Conservation (phyloP, 2,113 vertebrate genomes). For the Phylloscopus trochilus region DNA sequence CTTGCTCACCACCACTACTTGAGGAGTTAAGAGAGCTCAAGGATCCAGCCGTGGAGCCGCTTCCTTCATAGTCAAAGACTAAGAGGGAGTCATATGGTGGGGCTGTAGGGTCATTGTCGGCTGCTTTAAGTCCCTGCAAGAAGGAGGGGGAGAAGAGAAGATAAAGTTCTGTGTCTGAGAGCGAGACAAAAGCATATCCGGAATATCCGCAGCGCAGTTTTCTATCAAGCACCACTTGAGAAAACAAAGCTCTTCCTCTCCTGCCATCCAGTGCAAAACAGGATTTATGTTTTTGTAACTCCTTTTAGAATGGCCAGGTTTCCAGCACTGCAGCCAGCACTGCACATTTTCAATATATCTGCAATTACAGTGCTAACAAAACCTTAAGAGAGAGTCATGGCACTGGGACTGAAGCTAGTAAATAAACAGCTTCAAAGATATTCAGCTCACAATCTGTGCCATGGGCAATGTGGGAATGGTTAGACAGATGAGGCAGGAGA, state of each 20-base stretch:
- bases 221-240: not conserved
- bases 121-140: conserved; percentile 92
- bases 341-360: not conserved
- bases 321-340: not conserved
- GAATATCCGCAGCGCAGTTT: not conserved
- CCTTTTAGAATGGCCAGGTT: not conserved
- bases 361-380: not conserved
- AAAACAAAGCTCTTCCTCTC: not conserved
- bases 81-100: conserved; percentile 97
- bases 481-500: not conserved
- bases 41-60: conserved; percentile 94
- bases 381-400: not conserved
- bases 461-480: not conserved
- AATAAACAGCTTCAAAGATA: not conserved
- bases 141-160: not conserved
- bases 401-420: not conserved
- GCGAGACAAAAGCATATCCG: not conserved
- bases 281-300: not conserved
- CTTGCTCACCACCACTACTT: conserved; percentile 96
- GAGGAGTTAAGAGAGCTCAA: conserved; percentile 98
- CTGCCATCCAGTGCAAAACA: not conserved
- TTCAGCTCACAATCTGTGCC: not conserved
- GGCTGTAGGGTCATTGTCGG: conserved; percentile 95
- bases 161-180: not conserved
- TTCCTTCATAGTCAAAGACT: conserved; percentile 98